phyloP scores from a whole-genome alignment of 2,888 invertebrate species.

The Aphrophora alni region DNA sequence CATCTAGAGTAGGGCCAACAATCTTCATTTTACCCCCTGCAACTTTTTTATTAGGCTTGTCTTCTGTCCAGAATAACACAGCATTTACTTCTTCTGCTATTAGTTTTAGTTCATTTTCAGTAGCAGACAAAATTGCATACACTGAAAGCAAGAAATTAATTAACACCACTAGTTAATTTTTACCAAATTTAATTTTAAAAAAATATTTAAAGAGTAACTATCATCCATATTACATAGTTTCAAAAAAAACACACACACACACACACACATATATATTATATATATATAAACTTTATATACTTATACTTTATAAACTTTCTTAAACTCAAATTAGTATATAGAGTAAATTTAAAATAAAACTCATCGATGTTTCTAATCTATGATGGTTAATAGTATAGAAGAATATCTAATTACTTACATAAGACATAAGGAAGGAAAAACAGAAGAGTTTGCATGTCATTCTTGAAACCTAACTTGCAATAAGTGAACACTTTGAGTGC shows the following conservation, averaged over 20 bases:
- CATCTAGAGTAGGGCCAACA: neutral
- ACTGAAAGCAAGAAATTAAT: constrained; percentile 58
- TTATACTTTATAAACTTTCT: too few relatives aligned
- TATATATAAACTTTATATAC: too few relatives aligned
- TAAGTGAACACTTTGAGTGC: constrained; percentile 69
- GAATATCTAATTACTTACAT: constrained; percentile 55
- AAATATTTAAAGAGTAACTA: too few relatives aligned
- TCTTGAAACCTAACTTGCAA: constrained; percentile 76
- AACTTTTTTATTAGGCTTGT: constrained; percentile 7
- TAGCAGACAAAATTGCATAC: constrained; percentile 59
- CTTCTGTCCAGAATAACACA: constrained; percentile 55
- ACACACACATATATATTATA: too few relatives aligned
- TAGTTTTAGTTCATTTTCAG: constrained; percentile 56
- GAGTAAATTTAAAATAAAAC: too few relatives aligned
- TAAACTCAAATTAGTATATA: too few relatives aligned
- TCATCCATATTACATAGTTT: too few relatives aligned
- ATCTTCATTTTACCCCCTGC: neutral
- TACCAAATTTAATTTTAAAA: too few relatives aligned
- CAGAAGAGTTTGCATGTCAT: constrained; percentile 73
- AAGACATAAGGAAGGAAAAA: constrained; percentile 79
- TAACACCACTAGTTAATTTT: too few relatives aligned
- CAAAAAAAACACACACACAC: too few relatives aligned
- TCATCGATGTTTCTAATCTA: too few relatives aligned
- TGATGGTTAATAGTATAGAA: too few relatives aligned
- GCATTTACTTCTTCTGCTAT: constrained; percentile 64